phyloP scores from a whole-genome alignment of 2,113 vertebrate genomes.

The Syngnathoides biaculeatus region DNA sequence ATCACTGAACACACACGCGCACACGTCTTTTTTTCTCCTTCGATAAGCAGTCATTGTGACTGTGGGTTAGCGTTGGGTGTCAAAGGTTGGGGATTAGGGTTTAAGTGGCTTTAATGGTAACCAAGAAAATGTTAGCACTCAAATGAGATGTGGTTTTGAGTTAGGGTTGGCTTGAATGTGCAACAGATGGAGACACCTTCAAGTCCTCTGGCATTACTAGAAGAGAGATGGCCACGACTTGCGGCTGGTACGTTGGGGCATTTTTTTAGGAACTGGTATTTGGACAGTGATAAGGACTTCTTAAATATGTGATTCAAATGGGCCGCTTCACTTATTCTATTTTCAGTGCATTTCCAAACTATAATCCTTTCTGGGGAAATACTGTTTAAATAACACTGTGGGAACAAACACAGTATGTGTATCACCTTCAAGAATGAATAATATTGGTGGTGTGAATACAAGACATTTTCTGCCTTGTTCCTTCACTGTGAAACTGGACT shows the following conservation, averaged over 20 bases:
- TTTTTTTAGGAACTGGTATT: too few relatives aligned
- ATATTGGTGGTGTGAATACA: too few relatives aligned
- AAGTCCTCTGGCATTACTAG: conserved; percentile 11
- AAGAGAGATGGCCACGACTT: too few relatives aligned
- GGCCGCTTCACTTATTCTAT: too few relatives aligned
- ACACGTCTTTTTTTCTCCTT: neutral
- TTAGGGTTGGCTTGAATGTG: conserved; percentile 18
- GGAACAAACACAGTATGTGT: too few relatives aligned
- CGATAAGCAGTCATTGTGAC: conserved; percentile 36
- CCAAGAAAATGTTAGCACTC: conserved; percentile 19
- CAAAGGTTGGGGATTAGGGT: conserved; percentile 45
- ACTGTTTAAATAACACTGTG: too few relatives aligned
- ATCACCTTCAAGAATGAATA: too few relatives aligned
- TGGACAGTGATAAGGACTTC: too few relatives aligned
- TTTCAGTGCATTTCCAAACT: too few relatives aligned
- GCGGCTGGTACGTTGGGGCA: too few relatives aligned
- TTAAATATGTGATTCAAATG: too few relatives aligned
- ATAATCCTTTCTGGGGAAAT: too few relatives aligned
- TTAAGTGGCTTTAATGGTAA: conserved; percentile 39
- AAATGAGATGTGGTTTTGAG: conserved; percentile 22
- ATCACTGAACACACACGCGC: conserved; percentile 24
- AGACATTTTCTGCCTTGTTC: neutral
- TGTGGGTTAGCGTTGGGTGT: conserved; percentile 43
- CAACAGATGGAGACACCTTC: conserved; percentile 31
- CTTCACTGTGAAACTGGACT: neutral